A percentile compares a stretch with the other conserved stretches of the same genome.
phyloP scores from a whole-genome alignment of 2,113 vertebrate genomes.

The Forbesichthys papilliferus region DNA sequence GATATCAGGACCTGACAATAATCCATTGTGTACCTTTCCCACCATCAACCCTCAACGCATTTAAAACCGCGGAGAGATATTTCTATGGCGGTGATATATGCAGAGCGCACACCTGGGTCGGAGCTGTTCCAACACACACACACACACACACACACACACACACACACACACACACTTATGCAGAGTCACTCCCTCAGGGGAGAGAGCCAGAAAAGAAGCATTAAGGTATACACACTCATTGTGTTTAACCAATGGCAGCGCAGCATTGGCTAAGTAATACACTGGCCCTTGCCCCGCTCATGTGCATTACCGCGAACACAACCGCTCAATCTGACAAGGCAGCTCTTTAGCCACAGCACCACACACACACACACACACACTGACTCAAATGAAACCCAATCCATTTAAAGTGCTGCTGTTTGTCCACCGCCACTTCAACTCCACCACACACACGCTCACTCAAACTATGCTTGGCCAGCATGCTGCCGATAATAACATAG shows the following conservation, averaged over 20 bases:
- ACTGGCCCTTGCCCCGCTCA: background rate
- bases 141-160: constrained; percentile 14
- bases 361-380: constrained; percentile 1
- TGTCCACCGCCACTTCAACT: constrained; percentile 1
- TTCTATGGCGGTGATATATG: background rate
- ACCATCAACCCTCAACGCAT: no score
- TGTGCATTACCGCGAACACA: background rate
- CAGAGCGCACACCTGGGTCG: background rate
- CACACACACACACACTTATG: constrained; percentile 39
- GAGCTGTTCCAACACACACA: background rate
- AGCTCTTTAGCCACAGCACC: background rate
- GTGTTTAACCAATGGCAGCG: background rate
- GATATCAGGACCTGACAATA: no score
- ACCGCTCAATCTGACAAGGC: background rate
- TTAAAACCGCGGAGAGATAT: background rate
- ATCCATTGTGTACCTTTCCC: no score
- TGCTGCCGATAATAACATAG: background rate
- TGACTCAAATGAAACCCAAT: background rate
- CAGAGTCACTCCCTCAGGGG: constrained; percentile 62
- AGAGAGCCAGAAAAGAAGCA: constrained; percentile 39
- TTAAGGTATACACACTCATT: background rate
- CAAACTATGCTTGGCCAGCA: background rate
- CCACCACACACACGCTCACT: background rate
- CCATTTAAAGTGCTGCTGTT: background rate
- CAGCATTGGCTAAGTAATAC: background rate